phyloP scores from a whole-genome alignment of 1,140 invertebrate species.

The Drosophila kanapiae region DNA sequence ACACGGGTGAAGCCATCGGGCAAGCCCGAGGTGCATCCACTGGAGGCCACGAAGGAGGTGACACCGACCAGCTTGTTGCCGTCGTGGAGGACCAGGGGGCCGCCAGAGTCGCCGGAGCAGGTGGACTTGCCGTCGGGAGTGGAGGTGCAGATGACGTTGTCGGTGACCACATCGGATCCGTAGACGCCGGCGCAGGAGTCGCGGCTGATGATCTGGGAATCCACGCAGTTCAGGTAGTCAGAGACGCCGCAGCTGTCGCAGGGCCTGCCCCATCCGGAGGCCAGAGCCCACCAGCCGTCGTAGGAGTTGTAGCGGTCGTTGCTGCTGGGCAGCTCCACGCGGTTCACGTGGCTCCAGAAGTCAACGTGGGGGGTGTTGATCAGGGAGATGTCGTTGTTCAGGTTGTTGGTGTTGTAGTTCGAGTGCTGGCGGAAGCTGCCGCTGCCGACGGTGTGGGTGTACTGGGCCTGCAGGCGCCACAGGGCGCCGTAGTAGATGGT shows the following conservation, averaged over 20 bases:
- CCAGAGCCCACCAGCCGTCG: constrained; percentile 25
- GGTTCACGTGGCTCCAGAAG: constrained; percentile 24
- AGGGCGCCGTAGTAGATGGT: constrained; percentile 55
- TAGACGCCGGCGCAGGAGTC: constrained; percentile 56
- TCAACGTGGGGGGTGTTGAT: constrained; percentile 20
- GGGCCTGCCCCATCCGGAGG: constrained; percentile 33
- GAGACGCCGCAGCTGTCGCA: constrained; percentile 25
- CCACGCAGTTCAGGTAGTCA: constrained; percentile 48
- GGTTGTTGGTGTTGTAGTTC: constrained; percentile 34
- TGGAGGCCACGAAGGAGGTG: constrained; percentile 70
- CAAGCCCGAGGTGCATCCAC: constrained; percentile 41
- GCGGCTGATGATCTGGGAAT: constrained; percentile 44
- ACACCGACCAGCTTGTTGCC: constrained; percentile 85
- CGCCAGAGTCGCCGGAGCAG: constrained; percentile 86
- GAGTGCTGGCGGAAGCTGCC: constrained; percentile 13
- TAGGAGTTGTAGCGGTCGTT: constrained; percentile 6
- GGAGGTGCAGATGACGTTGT: constrained; percentile 55
- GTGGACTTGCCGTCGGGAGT: constrained; percentile 52
- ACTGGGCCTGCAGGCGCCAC: constrained; percentile 57
- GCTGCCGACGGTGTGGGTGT: constrained; percentile 43
- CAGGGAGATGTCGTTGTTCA: constrained; percentile 36
- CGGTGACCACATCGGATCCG: constrained; percentile 14
- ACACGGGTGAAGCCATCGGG: constrained; percentile 86
- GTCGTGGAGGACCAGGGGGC: constrained; percentile 85
- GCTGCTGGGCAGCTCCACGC: constrained; percentile 34